These are phyloP conservation scores for Delichon dasypus DNA, from an alignment of 2,797 vertebrate genomes.

Conservation along the genomic window DNA sequence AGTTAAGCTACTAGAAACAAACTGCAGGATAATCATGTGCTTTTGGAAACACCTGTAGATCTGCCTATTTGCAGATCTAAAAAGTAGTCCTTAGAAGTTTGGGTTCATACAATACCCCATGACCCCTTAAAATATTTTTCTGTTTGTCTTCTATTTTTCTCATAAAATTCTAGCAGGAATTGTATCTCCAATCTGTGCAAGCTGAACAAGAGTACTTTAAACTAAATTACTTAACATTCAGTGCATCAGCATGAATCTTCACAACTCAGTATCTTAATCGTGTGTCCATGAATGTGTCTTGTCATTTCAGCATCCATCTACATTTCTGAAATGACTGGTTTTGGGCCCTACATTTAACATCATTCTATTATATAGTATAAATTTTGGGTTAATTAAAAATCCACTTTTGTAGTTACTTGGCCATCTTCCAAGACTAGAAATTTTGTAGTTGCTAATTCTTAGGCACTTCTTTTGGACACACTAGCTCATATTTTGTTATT, in stretches of 20 bases:
- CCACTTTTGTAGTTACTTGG: not conserved
- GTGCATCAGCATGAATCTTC: not conserved
- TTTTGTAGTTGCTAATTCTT: not conserved
- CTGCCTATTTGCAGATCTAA: not conserved
- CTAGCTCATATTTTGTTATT: not conserved
- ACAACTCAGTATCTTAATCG: not conserved
- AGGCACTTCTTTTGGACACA: not conserved
- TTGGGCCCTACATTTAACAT: not conserved
- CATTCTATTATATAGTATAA: not conserved
- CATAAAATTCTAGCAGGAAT: not conserved
- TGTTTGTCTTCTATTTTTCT: not conserved
- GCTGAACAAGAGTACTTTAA: not conserved
- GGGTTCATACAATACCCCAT: not conserved
- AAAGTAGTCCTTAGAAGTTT: not conserved
- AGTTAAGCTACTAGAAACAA: not conserved
- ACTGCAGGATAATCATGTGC: not conserved
- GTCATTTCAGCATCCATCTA: not conserved
- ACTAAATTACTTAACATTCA: not conserved
- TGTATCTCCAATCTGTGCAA: not conserved
- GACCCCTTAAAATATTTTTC: not conserved
- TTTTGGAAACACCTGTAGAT: not conserved
- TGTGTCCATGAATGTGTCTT: not conserved
- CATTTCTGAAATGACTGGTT: not conserved
- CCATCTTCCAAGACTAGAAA: not conserved
- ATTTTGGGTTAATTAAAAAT: not conserved